Conservation (phyloP, 2,113 vertebrate species). For the Bostrychus sinensis region DNA sequence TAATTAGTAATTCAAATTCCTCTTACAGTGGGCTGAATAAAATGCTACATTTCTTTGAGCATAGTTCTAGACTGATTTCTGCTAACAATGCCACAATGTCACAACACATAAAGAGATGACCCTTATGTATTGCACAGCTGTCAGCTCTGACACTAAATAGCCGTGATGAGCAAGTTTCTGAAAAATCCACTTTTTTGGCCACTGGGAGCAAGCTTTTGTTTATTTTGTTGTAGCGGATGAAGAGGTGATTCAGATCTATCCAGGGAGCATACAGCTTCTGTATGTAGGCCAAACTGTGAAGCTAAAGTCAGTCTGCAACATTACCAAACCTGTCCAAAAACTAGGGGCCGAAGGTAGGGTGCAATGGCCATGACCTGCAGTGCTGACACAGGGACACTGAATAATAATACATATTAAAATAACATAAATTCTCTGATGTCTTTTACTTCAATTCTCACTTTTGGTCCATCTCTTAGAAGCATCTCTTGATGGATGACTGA, state of each 20-base stretch:
- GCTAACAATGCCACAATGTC: neutral
- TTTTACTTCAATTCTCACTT: neutral
- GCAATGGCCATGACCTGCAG: no score
- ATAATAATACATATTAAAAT: neutral
- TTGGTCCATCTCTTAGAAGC: neutral
- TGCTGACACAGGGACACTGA: no score
- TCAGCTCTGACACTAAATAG: slow-evolving; percentile 4
- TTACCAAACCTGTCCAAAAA: no score
- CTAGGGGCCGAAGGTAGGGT: no score
- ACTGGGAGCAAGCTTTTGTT: neutral
- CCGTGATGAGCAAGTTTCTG: slow-evolving; percentile 3
- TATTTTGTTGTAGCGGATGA: neutral
- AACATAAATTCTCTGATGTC: neutral
- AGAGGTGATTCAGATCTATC: neutral
- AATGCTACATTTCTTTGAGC: neutral
- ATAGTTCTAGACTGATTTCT: neutral
- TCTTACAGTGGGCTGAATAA: neutral
- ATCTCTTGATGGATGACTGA: slow-evolving; percentile 8
- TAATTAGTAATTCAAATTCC: neutral
- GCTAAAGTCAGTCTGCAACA: no score
- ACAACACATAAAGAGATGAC: neutral
- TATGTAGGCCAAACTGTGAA: neutral
- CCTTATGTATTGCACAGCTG: neutral
- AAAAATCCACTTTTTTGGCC: neutral
- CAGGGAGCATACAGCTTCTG: neutral